These are phyloP conservation scores for Paramisgurnus dabryanus DNA, from an alignment of 2,113 vertebrate genomes.

Conservation along the genomic window DNA sequence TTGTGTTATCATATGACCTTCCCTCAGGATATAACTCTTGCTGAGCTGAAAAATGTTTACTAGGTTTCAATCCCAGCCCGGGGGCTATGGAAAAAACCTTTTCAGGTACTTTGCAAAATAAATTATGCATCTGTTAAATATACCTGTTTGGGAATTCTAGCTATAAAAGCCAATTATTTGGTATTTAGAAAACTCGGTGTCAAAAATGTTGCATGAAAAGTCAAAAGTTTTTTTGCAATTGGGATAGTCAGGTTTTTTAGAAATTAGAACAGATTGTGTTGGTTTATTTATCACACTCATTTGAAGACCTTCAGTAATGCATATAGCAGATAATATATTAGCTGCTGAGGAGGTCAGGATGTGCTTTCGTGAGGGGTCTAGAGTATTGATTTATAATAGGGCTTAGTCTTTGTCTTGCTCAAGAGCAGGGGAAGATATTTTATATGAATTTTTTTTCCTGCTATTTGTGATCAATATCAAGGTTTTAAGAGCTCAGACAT, in stretches of 20 bases:
- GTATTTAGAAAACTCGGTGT: neutral
- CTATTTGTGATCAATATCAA: neutral
- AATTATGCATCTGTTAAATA: neutral
- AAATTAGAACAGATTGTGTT: neutral
- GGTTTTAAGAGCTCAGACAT: too few species aligned
- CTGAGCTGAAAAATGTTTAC: conserved; percentile 1
- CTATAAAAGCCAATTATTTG: neutral
- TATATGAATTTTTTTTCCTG: neutral
- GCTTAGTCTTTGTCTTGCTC: conserved; percentile 11
- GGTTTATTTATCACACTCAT: neutral
- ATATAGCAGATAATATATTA: conserved; percentile 37
- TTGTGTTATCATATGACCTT: conserved; percentile 22
- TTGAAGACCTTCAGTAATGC: neutral
- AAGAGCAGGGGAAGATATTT: neutral
- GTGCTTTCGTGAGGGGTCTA: conserved; percentile 14
- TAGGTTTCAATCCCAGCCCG: neutral
- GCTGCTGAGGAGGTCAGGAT: conserved; percentile 52
- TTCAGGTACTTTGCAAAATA: neutral
- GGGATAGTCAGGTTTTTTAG: neutral
- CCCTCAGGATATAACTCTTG: conserved; percentile 14
- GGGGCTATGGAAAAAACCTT: neutral
- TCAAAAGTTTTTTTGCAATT: neutral
- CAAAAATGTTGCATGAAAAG: neutral
- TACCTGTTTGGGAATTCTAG: neutral
- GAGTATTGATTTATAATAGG: conserved; percentile 6